Evolutionary conservation across 1,140 invertebrate species (phyloP).

Genomic region (Copidosoma floridanum): DNA sequence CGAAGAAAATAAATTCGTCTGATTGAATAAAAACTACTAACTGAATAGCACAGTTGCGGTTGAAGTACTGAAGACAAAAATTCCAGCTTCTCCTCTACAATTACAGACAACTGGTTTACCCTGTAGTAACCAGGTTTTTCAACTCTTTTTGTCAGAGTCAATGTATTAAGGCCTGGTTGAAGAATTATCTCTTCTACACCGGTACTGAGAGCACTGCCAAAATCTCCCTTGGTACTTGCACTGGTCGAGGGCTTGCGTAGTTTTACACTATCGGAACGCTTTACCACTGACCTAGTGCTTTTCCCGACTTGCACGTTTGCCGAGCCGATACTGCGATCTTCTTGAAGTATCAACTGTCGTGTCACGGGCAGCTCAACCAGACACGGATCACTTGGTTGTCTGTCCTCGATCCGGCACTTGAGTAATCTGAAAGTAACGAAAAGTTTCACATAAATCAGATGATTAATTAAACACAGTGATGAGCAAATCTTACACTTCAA

Average conservation of each 20-base stretch:
- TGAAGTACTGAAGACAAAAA: conserved; percentile 54
- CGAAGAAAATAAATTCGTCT: too few relatives aligned
- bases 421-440: conserved; percentile 42
- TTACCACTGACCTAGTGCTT: conserved; percentile 58
- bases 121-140: conserved; percentile 63
- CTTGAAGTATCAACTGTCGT: conserved; percentile 72
- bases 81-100: conserved; percentile 59
- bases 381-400: conserved; percentile 59
- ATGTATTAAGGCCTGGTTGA: conserved; percentile 71
- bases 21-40: not conserved
- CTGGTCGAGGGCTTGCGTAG: conserved; percentile 59
- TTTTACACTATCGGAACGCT: conserved; percentile 61
- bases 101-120: conserved; percentile 62
- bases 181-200: conserved; percentile 59
- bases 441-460: not conserved
- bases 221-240: conserved; percentile 60
- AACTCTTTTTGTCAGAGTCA: conserved; percentile 63
- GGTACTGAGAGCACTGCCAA: conserved; percentile 59
- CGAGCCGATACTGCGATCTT: conserved; percentile 72
- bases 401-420: conserved; percentile 58
- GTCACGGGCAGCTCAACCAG: conserved; percentile 66
- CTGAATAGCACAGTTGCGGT: conserved; percentile 52
- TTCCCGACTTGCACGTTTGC: conserved; percentile 62
- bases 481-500: conserved; percentile 40
- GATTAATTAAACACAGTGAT: not conserved